Conservation (phyloP, 2,113 vertebrate genomes). For the Aix galericulata region DNA sequence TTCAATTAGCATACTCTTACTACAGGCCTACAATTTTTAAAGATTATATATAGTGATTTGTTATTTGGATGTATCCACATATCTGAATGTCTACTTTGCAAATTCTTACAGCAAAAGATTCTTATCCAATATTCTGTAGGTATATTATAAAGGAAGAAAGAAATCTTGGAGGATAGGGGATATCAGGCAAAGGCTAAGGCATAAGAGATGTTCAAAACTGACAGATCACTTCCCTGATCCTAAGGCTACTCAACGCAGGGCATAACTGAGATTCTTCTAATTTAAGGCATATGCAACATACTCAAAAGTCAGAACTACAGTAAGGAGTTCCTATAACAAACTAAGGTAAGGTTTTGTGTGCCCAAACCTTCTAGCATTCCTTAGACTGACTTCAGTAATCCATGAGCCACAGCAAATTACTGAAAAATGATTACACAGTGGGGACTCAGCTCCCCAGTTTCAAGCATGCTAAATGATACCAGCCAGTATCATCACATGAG, state of each 20-base stretch:
- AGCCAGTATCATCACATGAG: neutral
- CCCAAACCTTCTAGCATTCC: neutral
- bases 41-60: neutral
- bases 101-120: neutral
- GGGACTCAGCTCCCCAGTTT: neutral
- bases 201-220: neutral
- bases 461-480: neutral
- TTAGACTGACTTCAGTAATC: neutral
- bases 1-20: slow-evolving; percentile 53
- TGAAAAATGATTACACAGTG: neutral
- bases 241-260: neutral
- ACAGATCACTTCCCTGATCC: neutral
- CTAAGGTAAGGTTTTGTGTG: neutral
- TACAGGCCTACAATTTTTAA: slow-evolving; percentile 20
- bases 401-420: neutral
- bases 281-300: neutral
- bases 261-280: neutral
- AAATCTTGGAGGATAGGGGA: neutral
- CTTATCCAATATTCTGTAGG: neutral
- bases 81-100: neutral
- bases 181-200: neutral
- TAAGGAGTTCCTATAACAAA: neutral
- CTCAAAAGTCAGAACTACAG: neutral
- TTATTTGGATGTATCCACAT: neutral
- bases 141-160: neutral